Evolutionary conservation across 2,888 invertebrate genomes (phyloP).

Genomic region (Apotomis turbidana): DNA sequence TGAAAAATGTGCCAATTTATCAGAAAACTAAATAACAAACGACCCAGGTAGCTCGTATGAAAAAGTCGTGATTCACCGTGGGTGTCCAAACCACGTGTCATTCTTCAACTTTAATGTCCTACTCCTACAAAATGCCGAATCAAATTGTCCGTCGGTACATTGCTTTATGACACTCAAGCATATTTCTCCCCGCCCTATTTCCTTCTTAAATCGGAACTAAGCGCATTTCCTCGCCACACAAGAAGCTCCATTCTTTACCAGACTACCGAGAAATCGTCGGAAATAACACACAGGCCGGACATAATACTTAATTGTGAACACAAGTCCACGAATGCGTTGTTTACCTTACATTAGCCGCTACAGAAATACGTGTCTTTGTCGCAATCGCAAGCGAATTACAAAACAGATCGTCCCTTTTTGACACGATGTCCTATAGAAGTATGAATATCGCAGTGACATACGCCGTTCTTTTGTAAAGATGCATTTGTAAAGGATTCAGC

Average conservation of each 20-base stretch:
- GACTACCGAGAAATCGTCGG: slow-evolving; percentile 70
- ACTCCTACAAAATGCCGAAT: neutral
- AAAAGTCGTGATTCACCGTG: neutral
- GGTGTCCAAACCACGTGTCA: slow-evolving; percentile 13
- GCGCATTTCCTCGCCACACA: slow-evolving; percentile 70
- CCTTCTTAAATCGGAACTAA: slow-evolving; percentile 62
- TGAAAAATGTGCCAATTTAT: neutral
- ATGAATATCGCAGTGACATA: slow-evolving; percentile 16
- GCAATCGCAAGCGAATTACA: slow-evolving; percentile 56
- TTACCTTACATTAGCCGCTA: slow-evolving; percentile 71
- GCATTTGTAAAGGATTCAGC: slow-evolving; percentile 53
- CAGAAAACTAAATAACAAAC: neutral
- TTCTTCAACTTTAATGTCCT: slow-evolving; percentile 13
- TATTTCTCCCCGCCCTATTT: slow-evolving; percentile 23
- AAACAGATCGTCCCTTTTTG: slow-evolving; percentile 49
- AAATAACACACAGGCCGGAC: slow-evolving; percentile 65
- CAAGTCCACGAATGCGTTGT: slow-evolving; percentile 67
- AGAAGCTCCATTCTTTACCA: slow-evolving; percentile 61
- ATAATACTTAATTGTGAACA: slow-evolving; percentile 68
- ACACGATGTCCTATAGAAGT: slow-evolving; percentile 9
- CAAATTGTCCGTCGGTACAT: neutral
- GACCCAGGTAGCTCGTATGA: neutral
- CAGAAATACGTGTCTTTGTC: slow-evolving; percentile 68
- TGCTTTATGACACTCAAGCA: slow-evolving; percentile 13
- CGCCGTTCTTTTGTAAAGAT: slow-evolving; percentile 1